Evolutionary conservation across 2,888 invertebrate species (phyloP).

Genomic region (Selenia dentaria): DNA sequence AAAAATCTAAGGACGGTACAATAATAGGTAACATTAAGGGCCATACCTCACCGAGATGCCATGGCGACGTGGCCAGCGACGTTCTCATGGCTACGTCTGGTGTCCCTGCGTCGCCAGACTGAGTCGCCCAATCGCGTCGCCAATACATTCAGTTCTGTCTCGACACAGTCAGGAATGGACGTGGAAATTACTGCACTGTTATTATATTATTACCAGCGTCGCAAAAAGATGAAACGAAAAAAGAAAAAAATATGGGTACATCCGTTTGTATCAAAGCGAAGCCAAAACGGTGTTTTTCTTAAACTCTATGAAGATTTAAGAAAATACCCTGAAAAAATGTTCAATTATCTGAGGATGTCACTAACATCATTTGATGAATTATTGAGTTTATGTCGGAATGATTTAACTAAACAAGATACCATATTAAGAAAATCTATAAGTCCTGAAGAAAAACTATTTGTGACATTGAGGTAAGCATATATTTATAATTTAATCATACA

Average conservation of each 20-base stretch:
- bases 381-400: conserved; percentile 31
- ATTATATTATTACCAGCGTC: conserved; percentile 10
- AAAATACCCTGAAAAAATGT: conserved; percentile 30
- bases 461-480: conserved; percentile 31
- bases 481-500: conserved; percentile 23
- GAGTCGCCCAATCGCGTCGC: conserved; percentile 26
- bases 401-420: conserved; percentile 30
- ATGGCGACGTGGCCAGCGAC: too few relatives aligned
- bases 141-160: conserved; percentile 22
- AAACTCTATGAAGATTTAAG: conserved; percentile 30
- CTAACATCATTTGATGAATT: conserved; percentile 32
- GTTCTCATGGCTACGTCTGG: too few relatives aligned
- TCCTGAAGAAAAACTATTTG: conserved; percentile 32
- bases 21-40: too few relatives aligned
- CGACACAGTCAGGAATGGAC: conserved; percentile 21
- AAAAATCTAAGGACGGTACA: too few relatives aligned
- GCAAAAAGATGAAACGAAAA: conserved; percentile 8
- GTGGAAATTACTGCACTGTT: conserved; percentile 22
- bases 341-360: conserved; percentile 32
- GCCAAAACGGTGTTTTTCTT: conserved; percentile 22
- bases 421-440: conserved; percentile 35
- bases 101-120: conserved; percentile 24
- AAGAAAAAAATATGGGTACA: conserved; percentile 21
- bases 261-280: conserved; percentile 22
- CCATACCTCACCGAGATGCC: too few relatives aligned